Evolutionary conservation across 1,140 invertebrate genomes (phyloP).

Genomic region (Pachyrhynchus sulphureomaculatus): DNA sequence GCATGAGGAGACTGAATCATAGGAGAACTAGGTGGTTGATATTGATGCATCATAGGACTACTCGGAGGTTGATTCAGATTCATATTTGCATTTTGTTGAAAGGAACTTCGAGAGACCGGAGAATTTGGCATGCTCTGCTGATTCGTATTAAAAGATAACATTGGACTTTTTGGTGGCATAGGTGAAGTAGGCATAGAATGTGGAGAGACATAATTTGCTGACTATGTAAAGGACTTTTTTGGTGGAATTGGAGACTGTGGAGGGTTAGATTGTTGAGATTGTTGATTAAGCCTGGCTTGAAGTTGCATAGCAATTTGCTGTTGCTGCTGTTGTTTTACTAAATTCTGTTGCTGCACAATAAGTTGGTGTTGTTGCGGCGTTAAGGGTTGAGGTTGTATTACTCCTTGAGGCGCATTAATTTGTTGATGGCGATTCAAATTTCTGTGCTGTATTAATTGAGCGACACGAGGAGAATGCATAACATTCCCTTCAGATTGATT

Average conservation of each 20-base stretch:
- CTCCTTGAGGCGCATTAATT: slow-evolving; percentile 58
- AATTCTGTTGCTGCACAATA: slow-evolving; percentile 56
- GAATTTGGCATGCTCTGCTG: slow-evolving; percentile 61
- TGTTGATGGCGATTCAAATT: slow-evolving; percentile 49
- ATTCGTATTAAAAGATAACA: slow-evolving; percentile 48
- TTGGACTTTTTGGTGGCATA: slow-evolving; percentile 49
- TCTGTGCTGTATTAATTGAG: slow-evolving; percentile 53
- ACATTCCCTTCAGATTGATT: slow-evolving; percentile 33
- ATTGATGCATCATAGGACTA: slow-evolving; percentile 58
- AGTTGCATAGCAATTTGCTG: slow-evolving; percentile 56
- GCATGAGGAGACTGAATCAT: slow-evolving; percentile 60
- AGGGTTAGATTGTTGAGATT: slow-evolving; percentile 53
- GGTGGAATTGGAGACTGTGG: slow-evolving; percentile 57
- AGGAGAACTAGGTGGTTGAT: slow-evolving; percentile 57
- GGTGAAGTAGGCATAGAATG: slow-evolving; percentile 59
- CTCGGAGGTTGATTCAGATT: slow-evolving; percentile 53
- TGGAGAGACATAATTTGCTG: slow-evolving; percentile 57
- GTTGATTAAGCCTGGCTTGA: slow-evolving; percentile 48
- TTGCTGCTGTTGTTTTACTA: slow-evolving; percentile 59
- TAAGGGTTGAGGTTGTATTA: slow-evolving; percentile 52
- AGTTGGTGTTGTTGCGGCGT: slow-evolving; percentile 57
- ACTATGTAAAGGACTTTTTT: slow-evolving; percentile 47
- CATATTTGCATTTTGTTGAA: slow-evolving; percentile 54
- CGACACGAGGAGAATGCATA: slow-evolving; percentile 40
- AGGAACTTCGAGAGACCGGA: slow-evolving; percentile 65